A percentile compares a stretch with the other conserved stretches of the same genome.
These are phyloP conservation scores for Sebastes iracundus DNA, from an alignment of 2,797 vertebrate species.

Conservation along the genomic window DNA sequence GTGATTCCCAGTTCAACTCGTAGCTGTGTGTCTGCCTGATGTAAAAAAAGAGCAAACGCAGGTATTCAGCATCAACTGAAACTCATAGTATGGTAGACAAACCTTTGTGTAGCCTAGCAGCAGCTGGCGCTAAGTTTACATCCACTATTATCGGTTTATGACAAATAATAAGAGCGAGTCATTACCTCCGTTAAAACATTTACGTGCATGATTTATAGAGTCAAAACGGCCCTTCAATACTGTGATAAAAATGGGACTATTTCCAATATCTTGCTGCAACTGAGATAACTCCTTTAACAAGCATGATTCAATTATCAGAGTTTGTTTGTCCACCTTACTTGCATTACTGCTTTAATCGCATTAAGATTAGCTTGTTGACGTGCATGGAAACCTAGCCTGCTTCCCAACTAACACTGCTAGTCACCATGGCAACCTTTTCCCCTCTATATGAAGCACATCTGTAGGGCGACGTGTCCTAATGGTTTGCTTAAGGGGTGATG, in stretches of 20 bases:
- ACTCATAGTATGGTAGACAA: neutral
- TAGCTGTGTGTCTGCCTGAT: neutral
- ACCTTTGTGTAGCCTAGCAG: neutral
- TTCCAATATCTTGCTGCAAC: neutral
- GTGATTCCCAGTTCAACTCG: neutral
- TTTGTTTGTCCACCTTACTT: neutral
- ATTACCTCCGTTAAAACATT: neutral
- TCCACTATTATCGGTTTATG: neutral
- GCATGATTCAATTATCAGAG: neutral
- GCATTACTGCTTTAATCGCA: neutral
- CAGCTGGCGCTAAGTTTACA: neutral
- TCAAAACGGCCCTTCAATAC: neutral
- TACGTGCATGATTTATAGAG: neutral
- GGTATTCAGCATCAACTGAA: neutral
- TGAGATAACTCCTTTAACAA: neutral
- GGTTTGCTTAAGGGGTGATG: slow-evolving; percentile 46
- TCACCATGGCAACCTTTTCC: slow-evolving; percentile 48
- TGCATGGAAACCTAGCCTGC: neutral
- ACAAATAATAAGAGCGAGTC: neutral
- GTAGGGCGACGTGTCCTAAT: slow-evolving; percentile 44
- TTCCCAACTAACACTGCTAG: neutral
- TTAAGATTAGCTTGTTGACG: neutral
- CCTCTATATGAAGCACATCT: slow-evolving; percentile 46
- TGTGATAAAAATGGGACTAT: neutral
- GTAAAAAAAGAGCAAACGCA: neutral